Evolutionary conservation across 2,113 vertebrate genomes (phyloP), one percentile per base, ranked within the genome.

Genomic region (Litocranius walleri): DNA sequence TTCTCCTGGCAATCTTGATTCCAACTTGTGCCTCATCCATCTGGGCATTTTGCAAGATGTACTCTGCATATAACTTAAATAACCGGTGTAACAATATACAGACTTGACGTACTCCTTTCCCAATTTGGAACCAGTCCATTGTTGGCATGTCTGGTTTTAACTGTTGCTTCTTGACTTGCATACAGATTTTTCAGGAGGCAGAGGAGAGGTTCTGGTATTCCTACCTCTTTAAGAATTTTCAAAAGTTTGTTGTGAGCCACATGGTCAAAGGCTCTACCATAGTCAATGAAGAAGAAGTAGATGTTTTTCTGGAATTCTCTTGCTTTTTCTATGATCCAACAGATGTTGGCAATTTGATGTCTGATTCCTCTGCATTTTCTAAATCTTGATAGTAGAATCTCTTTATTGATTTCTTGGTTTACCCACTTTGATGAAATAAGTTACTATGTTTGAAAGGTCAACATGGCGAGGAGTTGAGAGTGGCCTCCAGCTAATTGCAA

Each of bases 251-350:
- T 71, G 17, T 36, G 17, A 71, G n/a, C 64, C n/a, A 71, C n/a
- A 6, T 0, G 4, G n/a, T 71, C 64, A 71, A 71, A 71, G 64
- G 1, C n/a, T 71, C n/a, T 21, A 71, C n/a, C 3, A 0, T 67
- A 67, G 64, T 67, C n/a, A 67, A 3, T 67, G 17, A 67, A 21
- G 64, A 67, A 67, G 64, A 67, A 36, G 17, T 36, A 67, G 64
- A 36, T 36, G 17, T 67, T 67, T 67, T 67, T 67, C 17, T 67
- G n/a, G n/a, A 67, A 67, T 21, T 67, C 8, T 67, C 17, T 67
- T 67, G n/a, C 64, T 67, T 67, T 67, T 36, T 36, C 8, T 67
- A 4, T 64, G n/a, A 67, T 21, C n/a, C 62, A 67, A 19, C 62
- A 67, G 62, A 67, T 19, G 62, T 36, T 36, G 33, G 17, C 33